These are phyloP conservation scores for Nasonia longicornis DNA, from an alignment of 1,140 invertebrate species.

Conservation along the genomic window DNA sequence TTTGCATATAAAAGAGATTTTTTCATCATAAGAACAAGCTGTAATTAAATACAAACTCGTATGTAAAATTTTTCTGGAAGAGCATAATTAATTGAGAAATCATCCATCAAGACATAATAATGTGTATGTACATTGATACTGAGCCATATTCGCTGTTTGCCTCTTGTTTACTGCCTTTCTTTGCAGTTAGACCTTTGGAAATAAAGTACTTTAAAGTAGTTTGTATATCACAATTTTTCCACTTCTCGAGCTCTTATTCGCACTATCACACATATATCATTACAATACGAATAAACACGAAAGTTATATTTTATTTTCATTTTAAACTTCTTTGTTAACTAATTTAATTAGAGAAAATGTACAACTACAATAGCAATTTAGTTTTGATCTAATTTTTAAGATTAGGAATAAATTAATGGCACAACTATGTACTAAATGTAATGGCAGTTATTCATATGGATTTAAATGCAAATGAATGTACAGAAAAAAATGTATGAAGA, in stretches of 20 bases:
- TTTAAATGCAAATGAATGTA: neutral
- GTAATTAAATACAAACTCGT: conserved; percentile 22
- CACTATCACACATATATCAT: conserved; percentile 46
- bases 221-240: conserved; percentile 52
- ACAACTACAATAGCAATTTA: neutral
- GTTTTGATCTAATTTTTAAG: conserved; percentile 13
- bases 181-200: conserved; percentile 52
- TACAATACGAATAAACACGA: conserved; percentile 34
- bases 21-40: neutral
- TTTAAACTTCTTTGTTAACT: neutral
- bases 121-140: conserved; percentile 41
- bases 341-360: conserved; percentile 15
- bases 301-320: conserved; percentile 12
- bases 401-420: conserved; percentile 36
- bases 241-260: conserved; percentile 45
- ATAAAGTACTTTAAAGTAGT: conserved; percentile 50
- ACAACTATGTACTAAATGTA: conserved; percentile 23
- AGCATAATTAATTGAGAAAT: conserved; percentile 34
- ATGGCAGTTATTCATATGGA: conserved; percentile 19
- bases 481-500: neutral
- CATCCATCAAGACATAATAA: conserved; percentile 12
- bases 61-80: conserved; percentile 42
- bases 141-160: conserved; percentile 30
- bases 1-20: conserved; percentile 27
- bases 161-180: conserved; percentile 41